Evolutionary conservation across 2,113 vertebrate genomes (phyloP), one percentile per base, ranked within the genome.

Genomic region (Myiozetetes cayanensis): DNA sequence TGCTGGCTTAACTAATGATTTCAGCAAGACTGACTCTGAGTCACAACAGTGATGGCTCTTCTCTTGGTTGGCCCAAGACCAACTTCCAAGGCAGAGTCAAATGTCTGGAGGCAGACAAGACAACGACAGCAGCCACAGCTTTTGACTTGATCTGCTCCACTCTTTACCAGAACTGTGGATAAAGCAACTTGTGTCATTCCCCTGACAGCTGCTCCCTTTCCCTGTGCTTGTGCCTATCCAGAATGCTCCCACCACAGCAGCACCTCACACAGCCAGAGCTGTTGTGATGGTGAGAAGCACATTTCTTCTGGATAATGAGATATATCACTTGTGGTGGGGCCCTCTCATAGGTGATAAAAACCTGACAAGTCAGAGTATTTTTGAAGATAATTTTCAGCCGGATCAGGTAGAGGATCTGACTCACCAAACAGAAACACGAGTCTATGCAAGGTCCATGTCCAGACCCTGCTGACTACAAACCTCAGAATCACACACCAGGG

Each of bases 21-120:
- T 82, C 84, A 87, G 66, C 3, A 14, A 70, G 65, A 44, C 63
- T 93, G 82, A 90, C 68, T 93, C 76, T 70, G 75, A 95, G 56
- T 85, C 93, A 94, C 65, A 63, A 39, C 4, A 72, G 14, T 27
- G 28, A 71, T 46, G 62, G 67, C 37, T 76, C 85, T 79, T 79
- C 65, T n/a, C 62, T 80, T 1, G 2, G 18, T 30, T 93, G 76
- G 88, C 67, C 72, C 55, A 70, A 88, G 41, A 92, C 22, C 80
- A 95, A 3, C 35, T 75, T 75, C 61, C 52, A 89, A 72, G 43
- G 39, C 65, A 90, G 39, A 55, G 68, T 84, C 83, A 89, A 89
- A 78, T 12, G 22, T 28, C 49, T 68, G 66, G 41, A 92, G 62
- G 49, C 62, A 76, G 52, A 84, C 68, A 84, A 63, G 44, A 75